These are phyloP conservation scores for Chanos chanos DNA, from an alignment of 2,797 vertebrate species.

Conservation along the genomic window DNA sequence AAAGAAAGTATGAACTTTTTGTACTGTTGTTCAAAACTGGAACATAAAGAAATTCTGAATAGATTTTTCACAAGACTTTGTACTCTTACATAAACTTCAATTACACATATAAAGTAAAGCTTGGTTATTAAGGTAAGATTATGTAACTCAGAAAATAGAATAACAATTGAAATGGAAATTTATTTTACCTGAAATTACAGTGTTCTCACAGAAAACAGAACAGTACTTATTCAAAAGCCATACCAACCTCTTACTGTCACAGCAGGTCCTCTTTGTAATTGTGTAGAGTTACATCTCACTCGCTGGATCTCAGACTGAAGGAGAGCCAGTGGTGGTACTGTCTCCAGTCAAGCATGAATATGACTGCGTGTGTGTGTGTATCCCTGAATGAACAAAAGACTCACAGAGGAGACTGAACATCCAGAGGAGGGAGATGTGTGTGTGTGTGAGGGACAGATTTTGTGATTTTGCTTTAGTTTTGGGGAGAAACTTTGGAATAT, in stretches of 20 bases:
- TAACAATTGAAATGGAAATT: conserved; percentile 1
- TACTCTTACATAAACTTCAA: not conserved
- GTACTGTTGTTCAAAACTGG: not conserved
- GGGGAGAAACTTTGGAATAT: too few relatives aligned
- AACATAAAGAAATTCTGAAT: conserved; percentile 8
- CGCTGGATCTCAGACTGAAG: conserved; percentile 46
- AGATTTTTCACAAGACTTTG: not conserved
- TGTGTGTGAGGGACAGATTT: conserved; percentile 3
- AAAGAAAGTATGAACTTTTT: not conserved
- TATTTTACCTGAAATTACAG: conserved; percentile 37
- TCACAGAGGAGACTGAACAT: conserved; percentile 60
- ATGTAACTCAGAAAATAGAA: conserved; percentile 5
- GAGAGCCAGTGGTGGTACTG: conserved; percentile 60
- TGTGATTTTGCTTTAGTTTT: conserved; percentile 18
- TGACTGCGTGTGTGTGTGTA: conserved; percentile 55
- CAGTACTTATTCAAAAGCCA: conserved; percentile 5
- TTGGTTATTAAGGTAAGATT: too few relatives aligned
- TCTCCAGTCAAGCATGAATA: conserved; percentile 67
- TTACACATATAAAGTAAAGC: not conserved
- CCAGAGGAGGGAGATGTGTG: conserved; percentile 38
- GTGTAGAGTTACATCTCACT: conserved; percentile 34
- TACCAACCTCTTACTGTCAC: conserved; percentile 11
- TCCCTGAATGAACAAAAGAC: conserved; percentile 68
- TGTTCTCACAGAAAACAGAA: conserved; percentile 11
- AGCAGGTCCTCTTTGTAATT: conserved; percentile 22